Evolutionary conservation across 2,113 vertebrate genomes (phyloP).

Genomic region (Sarotherodon lohbergeri): DNA sequence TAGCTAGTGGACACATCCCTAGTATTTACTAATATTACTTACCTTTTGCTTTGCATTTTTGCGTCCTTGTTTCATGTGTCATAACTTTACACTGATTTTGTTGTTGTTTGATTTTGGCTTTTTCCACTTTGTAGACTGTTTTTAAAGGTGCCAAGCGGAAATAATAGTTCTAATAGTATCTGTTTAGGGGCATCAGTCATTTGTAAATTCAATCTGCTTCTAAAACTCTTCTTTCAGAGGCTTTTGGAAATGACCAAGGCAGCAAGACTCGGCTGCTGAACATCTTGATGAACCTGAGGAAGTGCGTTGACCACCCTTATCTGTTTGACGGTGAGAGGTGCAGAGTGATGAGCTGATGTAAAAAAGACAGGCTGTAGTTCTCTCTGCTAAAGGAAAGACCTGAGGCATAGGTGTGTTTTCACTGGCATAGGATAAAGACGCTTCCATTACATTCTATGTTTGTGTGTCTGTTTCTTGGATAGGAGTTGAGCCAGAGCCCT

Average conservation of each 20-base stretch:
- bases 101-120: neutral
- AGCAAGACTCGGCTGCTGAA: slow-evolving; percentile 83
- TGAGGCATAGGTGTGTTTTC: neutral
- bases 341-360: neutral
- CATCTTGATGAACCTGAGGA: slow-evolving; percentile 85
- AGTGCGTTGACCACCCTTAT: slow-evolving; percentile 90
- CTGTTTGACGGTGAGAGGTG: slow-evolving; percentile 82
- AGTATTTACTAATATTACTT: neutral
- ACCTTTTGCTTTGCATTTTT: neutral
- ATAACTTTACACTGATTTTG: neutral
- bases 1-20: neutral
- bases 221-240: slow-evolving; percentile 68
- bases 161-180: neutral
- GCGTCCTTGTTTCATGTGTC: neutral
- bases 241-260: slow-evolving; percentile 77
- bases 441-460: neutral
- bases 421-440: neutral
- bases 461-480: neutral
- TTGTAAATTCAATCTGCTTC: neutral
- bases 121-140: neutral
- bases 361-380: neutral
- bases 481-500: slow-evolving; percentile 94
- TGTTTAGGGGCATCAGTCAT: neutral
- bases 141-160: neutral
- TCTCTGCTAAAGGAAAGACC: neutral